Conservation (phyloP, 2,797 vertebrate genomes). For the Mormyrops boulengeri region DNA sequence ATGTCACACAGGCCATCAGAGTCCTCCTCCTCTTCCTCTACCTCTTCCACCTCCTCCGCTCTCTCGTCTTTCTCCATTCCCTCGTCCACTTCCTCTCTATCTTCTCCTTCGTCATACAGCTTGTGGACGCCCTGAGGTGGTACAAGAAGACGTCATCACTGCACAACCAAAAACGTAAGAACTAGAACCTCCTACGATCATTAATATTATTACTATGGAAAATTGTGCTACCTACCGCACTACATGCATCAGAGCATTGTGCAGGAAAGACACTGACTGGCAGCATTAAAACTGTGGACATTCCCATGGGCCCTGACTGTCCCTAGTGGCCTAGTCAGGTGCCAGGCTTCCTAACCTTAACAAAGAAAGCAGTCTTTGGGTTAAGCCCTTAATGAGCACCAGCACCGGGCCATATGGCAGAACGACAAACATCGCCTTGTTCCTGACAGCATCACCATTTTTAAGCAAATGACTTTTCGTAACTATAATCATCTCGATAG, state of each 20-base stretch:
- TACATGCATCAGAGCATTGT: neutral
- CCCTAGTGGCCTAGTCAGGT: neutral
- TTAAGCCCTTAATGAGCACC: neutral
- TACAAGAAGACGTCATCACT: neutral
- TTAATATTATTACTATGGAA: neutral
- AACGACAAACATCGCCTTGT: neutral
- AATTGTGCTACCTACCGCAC: neutral
- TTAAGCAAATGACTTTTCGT: neutral
- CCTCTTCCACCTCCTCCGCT: conserved; percentile 75
- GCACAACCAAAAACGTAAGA: neutral
- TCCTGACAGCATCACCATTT: neutral
- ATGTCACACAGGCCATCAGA: conserved; percentile 43
- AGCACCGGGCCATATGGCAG: neutral
- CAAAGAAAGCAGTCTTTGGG: neutral
- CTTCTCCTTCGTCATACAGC: conserved; percentile 76
- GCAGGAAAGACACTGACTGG: neutral
- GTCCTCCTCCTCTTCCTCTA: conserved; percentile 60
- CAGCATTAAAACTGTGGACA: conserved; percentile 5
- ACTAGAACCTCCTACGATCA: neutral
- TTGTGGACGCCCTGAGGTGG: conserved; percentile 76
- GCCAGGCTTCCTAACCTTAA: neutral
- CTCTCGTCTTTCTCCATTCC: conserved; percentile 55
- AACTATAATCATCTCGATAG: neutral
- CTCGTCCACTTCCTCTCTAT: conserved; percentile 76
- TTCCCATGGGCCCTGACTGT: neutral